Conservation (phyloP, 2,888 invertebrate genomes). For the Dendrolimus pini region DNA sequence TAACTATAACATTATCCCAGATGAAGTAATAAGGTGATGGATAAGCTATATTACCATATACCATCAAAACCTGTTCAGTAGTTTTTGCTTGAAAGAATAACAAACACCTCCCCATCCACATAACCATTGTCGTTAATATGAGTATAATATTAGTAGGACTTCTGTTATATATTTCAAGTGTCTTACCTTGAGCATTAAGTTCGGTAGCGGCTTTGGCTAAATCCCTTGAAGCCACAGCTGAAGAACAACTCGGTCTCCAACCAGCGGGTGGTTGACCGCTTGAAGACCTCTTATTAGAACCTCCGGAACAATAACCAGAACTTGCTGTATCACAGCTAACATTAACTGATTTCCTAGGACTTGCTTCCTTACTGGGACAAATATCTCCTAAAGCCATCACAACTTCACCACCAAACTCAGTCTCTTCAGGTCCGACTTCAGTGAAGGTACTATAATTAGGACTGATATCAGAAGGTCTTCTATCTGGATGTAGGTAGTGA, state of each 20-base stretch:
- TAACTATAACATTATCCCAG: too few species aligned
- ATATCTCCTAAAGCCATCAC: constrained; percentile 62
- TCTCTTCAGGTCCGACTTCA: constrained; percentile 66
- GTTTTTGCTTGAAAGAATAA: too few species aligned
- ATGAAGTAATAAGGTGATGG: too few species aligned
- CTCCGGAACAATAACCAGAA: constrained; percentile 69
- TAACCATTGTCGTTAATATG: too few species aligned
- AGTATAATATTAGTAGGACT: too few species aligned
- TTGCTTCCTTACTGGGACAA: constrained; percentile 66
- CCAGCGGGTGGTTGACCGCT: constrained; percentile 72
- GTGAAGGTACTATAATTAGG: constrained; percentile 72
- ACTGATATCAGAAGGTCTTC: constrained; percentile 65
- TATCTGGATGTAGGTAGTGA: constrained; percentile 63
- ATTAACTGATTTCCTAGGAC: constrained; percentile 68
- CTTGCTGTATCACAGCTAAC: constrained; percentile 71
- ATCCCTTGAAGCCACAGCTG: constrained; percentile 75
- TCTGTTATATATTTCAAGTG: too few species aligned
- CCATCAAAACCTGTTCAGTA: too few species aligned
- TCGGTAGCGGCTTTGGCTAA: constrained; percentile 80
- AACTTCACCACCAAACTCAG: constrained; percentile 61
- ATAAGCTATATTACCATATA: too few species aligned
- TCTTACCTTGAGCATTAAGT: constrained; percentile 82
- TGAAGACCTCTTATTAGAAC: constrained; percentile 65
- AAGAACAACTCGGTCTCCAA: constrained; percentile 77
- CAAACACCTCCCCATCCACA: too few species aligned